Conservation (phyloP, 2,797 vertebrate genomes). For the Emydoidea blandingii region DNA sequence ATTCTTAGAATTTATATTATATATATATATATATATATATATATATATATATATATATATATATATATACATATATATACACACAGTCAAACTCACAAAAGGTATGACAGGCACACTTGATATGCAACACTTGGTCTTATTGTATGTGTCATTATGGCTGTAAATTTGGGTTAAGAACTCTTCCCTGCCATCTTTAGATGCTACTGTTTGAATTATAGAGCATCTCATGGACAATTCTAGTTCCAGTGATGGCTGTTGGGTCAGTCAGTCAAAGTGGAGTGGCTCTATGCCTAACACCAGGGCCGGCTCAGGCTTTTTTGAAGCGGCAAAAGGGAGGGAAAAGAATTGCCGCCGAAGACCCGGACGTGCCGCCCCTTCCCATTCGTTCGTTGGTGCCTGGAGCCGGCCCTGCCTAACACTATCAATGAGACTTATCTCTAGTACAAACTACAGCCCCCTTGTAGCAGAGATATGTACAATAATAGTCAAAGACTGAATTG, state of each 20-base stretch:
- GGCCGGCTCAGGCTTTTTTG: too few relatives aligned
- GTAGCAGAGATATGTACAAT: neutral
- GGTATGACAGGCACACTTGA: slow-evolving; percentile 10
- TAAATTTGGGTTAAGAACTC: neutral
- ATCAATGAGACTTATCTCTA: too few relatives aligned
- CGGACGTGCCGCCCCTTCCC: too few relatives aligned
- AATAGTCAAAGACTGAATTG: too few relatives aligned
- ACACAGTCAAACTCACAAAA: neutral
- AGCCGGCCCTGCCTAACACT: too few relatives aligned
- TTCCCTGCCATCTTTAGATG: neutral
- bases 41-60: too few relatives aligned
- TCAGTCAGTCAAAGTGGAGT: neutral
- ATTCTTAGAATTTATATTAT: neutral
- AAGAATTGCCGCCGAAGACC: too few relatives aligned
- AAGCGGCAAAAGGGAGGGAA: too few relatives aligned
- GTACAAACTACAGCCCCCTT: neutral
- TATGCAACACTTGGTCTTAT: neutral
- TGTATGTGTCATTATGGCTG: neutral
- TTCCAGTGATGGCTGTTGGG: neutral
- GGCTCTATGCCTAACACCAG: too few relatives aligned
- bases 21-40: too few relatives aligned
- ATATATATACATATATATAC: too few relatives aligned
- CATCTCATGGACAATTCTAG: neutral
- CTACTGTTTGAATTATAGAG: fast-evolving
- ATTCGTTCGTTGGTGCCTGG: too few relatives aligned